Percentiles rank a stretch among this genome's conserved stretches.
Evolutionary conservation across 1,140 invertebrate species (phyloP).

Genomic region (Leucophenga varia): DNA sequence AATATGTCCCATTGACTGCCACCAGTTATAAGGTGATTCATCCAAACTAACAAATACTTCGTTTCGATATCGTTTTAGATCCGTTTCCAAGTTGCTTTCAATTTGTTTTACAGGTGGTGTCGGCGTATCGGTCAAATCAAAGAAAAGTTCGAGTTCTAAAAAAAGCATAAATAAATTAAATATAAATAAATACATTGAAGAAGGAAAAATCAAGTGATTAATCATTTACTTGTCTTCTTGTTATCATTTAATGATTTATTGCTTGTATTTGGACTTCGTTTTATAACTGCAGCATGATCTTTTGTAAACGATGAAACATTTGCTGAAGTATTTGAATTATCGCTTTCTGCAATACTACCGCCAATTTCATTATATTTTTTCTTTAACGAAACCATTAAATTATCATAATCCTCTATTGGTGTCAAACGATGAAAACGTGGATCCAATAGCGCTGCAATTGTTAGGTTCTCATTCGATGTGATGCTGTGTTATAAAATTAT

Average conservation of each 20-base stretch:
- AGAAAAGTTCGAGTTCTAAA: constrained; percentile 46
- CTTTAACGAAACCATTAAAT: constrained; percentile 34
- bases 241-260: constrained; percentile 23
- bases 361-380: constrained; percentile 35
- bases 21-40: constrained; percentile 48
- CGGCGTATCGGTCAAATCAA: constrained; percentile 38
- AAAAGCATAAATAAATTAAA: neutral
- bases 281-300: neutral
- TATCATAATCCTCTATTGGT: constrained; percentile 39
- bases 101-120: constrained; percentile 25
- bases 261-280: constrained; percentile 14
- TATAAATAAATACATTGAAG: constrained; percentile 1
- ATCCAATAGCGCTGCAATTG: constrained; percentile 44
- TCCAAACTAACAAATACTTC: constrained; percentile 45
- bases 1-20: constrained; percentile 43
- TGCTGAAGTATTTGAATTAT: constrained; percentile 14
- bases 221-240: constrained; percentile 41
- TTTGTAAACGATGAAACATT: too few species aligned
- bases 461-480: constrained; percentile 39
- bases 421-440: constrained; percentile 51
- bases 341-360: constrained; percentile 10
- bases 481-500: too few species aligned
- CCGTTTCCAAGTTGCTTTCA: constrained; percentile 38
- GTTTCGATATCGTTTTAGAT: constrained; percentile 47
- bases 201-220: neutral